Percentiles rank a stretch among this genome's conserved stretches.
Evolutionary conservation across 2,888 invertebrate genomes (phyloP).

Genomic region (Salticus scenicus): DNA sequence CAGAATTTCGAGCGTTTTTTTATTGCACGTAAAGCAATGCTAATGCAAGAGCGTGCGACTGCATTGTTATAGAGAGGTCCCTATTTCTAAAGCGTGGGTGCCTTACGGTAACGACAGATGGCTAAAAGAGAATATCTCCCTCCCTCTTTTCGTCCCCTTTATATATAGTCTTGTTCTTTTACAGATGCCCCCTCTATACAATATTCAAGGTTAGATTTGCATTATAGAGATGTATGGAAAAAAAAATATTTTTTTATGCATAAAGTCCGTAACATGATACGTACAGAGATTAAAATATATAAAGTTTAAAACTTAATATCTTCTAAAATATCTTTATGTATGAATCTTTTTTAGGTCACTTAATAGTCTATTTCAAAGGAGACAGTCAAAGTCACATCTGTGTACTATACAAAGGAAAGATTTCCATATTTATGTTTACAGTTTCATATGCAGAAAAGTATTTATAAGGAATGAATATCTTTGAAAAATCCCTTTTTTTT

Average conservation of each 20-base stretch:
- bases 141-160: neutral
- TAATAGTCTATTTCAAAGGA: too few relatives aligned
- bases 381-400: too few relatives aligned
- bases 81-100: conserved; percentile 51
- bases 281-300: too few relatives aligned
- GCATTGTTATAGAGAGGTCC: conserved; percentile 41
- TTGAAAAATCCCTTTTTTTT: too few relatives aligned
- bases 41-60: conserved; percentile 18
- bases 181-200: conserved; percentile 21
- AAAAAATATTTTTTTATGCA: neutral
- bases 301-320: too few relatives aligned
- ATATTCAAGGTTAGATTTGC: conserved; percentile 39
- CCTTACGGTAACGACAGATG: conserved; percentile 45
- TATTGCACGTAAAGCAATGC: conserved; percentile 17
- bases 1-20: neutral
- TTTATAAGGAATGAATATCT: too few relatives aligned
- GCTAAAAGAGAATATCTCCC: conserved; percentile 3
- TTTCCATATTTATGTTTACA: too few relatives aligned
- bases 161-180: conserved; percentile 26
- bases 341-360: too few relatives aligned
- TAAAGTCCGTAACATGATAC: too few relatives aligned
- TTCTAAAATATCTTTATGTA: too few relatives aligned
- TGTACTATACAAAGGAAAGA: too few relatives aligned
- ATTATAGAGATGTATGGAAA: neutral
- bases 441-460: too few relatives aligned